Evolutionary conservation across 1,140 invertebrate species (phyloP).

Genomic region (Cataglyphis hispanica): DNA sequence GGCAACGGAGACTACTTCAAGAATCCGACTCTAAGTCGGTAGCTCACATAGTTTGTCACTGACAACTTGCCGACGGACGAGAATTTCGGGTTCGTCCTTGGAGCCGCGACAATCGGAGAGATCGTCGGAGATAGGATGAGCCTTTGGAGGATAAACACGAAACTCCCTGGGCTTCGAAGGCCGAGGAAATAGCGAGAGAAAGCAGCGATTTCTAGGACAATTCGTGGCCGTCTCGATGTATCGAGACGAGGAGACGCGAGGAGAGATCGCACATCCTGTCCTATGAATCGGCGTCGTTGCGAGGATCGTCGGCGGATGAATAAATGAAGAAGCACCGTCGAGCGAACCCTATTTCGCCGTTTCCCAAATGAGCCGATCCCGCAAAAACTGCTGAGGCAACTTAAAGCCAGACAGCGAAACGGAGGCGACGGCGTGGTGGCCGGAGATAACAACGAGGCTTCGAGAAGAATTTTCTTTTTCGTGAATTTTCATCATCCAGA

Average conservation of each 20-base stretch:
- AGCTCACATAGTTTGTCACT: conserved; percentile 60
- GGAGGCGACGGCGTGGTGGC: conserved; percentile 29
- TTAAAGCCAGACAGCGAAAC: conserved; percentile 42
- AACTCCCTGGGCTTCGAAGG: conserved; percentile 14
- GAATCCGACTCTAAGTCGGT: conserved; percentile 57
- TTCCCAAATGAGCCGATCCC: conserved; percentile 49
- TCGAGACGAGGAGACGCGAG: conserved; percentile 42
- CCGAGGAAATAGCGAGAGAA: conserved; percentile 42
- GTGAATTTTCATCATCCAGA: conserved; percentile 58
- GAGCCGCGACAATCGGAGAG: conserved; percentile 51
- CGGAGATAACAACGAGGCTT: conserved; percentile 61
- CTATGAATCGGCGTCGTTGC: conserved; percentile 58
- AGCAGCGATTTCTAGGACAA: conserved; percentile 53
- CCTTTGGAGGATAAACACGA: conserved; percentile 48
- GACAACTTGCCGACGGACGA: conserved; percentile 61
- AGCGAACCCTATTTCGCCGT: conserved; percentile 47
- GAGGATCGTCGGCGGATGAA: conserved; percentile 51
- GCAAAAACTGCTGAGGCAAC: conserved; percentile 60
- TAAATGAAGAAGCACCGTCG: conserved; percentile 61
- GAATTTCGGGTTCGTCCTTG: conserved; percentile 58
- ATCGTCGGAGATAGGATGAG: conserved; percentile 58
- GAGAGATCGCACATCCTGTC: conserved; percentile 45
- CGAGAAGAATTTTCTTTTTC: conserved; percentile 50
- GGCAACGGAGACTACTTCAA: conserved; percentile 51
- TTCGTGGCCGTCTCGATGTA: conserved; percentile 56